A percentile compares a stretch with the other conserved stretches of the same genome.
phyloP scores from a whole-genome alignment of 1,140 invertebrate genomes.

The Ostrea denselamellosa region DNA sequence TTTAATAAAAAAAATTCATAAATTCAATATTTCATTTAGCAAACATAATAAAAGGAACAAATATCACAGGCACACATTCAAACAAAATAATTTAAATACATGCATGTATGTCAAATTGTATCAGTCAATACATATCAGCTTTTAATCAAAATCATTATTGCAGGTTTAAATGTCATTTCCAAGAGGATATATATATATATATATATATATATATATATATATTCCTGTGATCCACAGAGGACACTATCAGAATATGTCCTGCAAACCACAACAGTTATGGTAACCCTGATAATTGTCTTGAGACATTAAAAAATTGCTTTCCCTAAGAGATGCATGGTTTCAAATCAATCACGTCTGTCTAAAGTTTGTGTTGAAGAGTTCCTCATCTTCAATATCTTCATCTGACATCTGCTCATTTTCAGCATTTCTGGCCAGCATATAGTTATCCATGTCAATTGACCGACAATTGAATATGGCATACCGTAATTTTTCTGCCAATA shows the following conservation, averaged over 20 bases:
- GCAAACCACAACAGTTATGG: not conserved
- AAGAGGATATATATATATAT: not conserved
- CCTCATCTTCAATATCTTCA: constrained; percentile 75
- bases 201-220: not conserved
- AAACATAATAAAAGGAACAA: too few species aligned
- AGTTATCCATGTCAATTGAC: constrained; percentile 88
- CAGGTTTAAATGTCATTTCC: not conserved
- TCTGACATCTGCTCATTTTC: constrained; percentile 81
- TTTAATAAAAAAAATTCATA: too few species aligned
- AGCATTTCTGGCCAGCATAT: constrained; percentile 85
- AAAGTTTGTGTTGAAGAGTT: not conserved
- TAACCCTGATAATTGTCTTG: not conserved
- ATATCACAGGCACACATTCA: too few species aligned
- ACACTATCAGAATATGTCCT: not conserved
- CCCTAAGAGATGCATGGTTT: not conserved
- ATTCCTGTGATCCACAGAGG: too few species aligned
- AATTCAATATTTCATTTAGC: too few species aligned
- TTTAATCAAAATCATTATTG: too few species aligned
- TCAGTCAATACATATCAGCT: too few species aligned
- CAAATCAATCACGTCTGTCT: not conserved
- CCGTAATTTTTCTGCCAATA: constrained; percentile 83
- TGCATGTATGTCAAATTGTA: too few species aligned
- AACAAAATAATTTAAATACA: too few species aligned
- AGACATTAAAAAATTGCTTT: not conserved
- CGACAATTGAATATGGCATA: constrained; percentile 86